Percentiles rank a stretch among this genome's conserved stretches.
Conservation (phyloP, 2,113 vertebrate genomes). For the Castor canadensis region DNA sequence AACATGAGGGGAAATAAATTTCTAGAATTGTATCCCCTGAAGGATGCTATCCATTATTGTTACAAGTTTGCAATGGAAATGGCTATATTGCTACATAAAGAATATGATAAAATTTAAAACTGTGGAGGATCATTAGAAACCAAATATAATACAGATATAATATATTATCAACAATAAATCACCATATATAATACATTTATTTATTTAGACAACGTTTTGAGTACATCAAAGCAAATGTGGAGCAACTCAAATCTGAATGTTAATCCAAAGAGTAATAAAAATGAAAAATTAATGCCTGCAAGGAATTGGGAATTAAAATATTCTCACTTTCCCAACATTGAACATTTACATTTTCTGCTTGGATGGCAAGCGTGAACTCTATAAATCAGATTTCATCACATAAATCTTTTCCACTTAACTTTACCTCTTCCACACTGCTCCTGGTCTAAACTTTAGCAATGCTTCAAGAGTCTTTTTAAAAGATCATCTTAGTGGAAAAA, state of each 20-base stretch:
- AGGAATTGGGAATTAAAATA: constrained; percentile 58
- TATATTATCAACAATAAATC: constrained; percentile 72
- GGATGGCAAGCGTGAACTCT: constrained; percentile 62
- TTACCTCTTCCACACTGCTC: constrained; percentile 60
- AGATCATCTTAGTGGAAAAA: constrained; percentile 10
- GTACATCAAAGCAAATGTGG: constrained; percentile 69
- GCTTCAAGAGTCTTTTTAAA: constrained; percentile 9
- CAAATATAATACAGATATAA: constrained; percentile 76
- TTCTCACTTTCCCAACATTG: constrained; percentile 55
- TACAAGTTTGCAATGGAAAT: constrained; percentile 84
- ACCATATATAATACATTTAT: constrained; percentile 70
- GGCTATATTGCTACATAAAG: constrained; percentile 71
- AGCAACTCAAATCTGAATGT: constrained; percentile 75
- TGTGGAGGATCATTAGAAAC: constrained; percentile 78
- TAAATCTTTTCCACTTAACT: constrained; percentile 66
- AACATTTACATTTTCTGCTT: constrained; percentile 55
- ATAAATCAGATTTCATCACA: constrained; percentile 73
- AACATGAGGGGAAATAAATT: constrained; percentile 85
- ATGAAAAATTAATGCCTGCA: constrained; percentile 76
- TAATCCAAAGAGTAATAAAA: constrained; percentile 80
- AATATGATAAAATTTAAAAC: constrained; percentile 83
- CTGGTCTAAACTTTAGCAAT: constrained; percentile 62
- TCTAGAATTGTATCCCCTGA: constrained; percentile 81
- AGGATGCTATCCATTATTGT: constrained; percentile 84
- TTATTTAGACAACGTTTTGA: constrained; percentile 77